Percentiles rank a stretch among this genome's conserved stretches.
These are phyloP conservation scores for Nymphalis urticae DNA, from an alignment of 2,888 invertebrate species.

Conservation along the genomic window DNA sequence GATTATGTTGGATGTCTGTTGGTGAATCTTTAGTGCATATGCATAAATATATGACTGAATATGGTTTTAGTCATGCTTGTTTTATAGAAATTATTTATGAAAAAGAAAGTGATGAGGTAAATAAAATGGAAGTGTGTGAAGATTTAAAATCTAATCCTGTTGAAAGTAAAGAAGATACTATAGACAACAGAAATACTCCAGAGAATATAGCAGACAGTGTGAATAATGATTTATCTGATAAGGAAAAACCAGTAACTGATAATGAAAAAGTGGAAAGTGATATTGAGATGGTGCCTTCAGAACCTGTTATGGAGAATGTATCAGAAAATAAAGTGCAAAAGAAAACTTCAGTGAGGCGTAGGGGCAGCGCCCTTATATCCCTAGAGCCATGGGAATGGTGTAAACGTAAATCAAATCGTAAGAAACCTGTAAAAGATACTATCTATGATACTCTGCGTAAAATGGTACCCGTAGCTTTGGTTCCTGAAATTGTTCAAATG, in stretches of 20 bases:
- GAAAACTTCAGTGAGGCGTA: conserved; percentile 81
- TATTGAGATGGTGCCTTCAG: conserved; percentile 48
- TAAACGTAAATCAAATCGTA: conserved; percentile 79
- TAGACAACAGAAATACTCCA: background rate
- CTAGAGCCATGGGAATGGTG: conserved; percentile 91
- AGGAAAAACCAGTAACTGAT: conserved; percentile 66
- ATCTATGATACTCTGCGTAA: conserved; percentile 85
- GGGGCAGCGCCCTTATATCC: conserved; percentile 87
- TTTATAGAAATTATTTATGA: conserved; percentile 64
- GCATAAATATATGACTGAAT: conserved; percentile 84
- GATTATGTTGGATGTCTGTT: conserved; percentile 84
- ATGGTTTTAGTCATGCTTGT: conserved; percentile 81
- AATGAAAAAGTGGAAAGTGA: conserved; percentile 58
- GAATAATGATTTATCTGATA: conserved; percentile 70
- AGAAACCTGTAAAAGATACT: conserved; percentile 81
- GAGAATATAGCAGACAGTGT: conserved; percentile 48
- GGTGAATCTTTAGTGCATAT: conserved; percentile 84
- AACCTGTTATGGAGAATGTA: conserved; percentile 48
- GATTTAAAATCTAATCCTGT: conserved; percentile 52
- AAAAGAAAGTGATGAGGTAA: conserved; percentile 54
- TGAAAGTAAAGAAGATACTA: conserved; percentile 53
- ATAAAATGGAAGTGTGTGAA: conserved; percentile 64
- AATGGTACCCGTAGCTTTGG: conserved; percentile 83
- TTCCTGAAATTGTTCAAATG: conserved; percentile 69
- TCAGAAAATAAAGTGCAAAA: conserved; percentile 70